These are phyloP conservation scores for Okamejei kenojei DNA, from an alignment of 2,797 vertebrate species.

Conservation along the genomic window DNA sequence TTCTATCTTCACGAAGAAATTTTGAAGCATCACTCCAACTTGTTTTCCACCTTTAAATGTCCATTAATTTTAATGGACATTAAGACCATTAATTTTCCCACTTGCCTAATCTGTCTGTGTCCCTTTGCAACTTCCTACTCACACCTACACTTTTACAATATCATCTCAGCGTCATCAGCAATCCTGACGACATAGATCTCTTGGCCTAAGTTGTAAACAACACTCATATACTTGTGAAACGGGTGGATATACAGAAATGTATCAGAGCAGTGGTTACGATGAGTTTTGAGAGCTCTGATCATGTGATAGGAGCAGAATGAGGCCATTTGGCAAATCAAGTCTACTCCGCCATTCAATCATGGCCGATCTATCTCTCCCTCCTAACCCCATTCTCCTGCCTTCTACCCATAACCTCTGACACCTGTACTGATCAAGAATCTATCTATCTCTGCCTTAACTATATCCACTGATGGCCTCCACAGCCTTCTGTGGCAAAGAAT, in stretches of 20 bases:
- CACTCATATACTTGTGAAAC: not conserved
- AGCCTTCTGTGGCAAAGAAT: too few relatives aligned
- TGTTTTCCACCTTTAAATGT: not conserved
- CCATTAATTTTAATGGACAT: too few relatives aligned
- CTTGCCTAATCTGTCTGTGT: not conserved
- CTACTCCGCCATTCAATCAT: too few relatives aligned
- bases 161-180: not conserved
- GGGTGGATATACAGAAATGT: not conserved
- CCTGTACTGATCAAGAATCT: too few relatives aligned
- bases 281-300: not conserved
- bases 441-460: too few relatives aligned
- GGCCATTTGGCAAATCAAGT: too few relatives aligned
- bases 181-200: not conserved
- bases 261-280: not conserved
- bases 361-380: too few relatives aligned
- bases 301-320: too few relatives aligned
- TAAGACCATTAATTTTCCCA: not conserved
- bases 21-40: not conserved
- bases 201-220: not conserved
- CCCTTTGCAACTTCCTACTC: not conserved
- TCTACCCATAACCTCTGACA: too few relatives aligned
- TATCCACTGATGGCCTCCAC: too few relatives aligned
- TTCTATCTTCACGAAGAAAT: not conserved
- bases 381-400: too few relatives aligned
- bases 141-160: not conserved